Base-by-base conservation (phyloP, 2,888 invertebrate genomes). In the Cosmorhoe ocellata region DNA sequence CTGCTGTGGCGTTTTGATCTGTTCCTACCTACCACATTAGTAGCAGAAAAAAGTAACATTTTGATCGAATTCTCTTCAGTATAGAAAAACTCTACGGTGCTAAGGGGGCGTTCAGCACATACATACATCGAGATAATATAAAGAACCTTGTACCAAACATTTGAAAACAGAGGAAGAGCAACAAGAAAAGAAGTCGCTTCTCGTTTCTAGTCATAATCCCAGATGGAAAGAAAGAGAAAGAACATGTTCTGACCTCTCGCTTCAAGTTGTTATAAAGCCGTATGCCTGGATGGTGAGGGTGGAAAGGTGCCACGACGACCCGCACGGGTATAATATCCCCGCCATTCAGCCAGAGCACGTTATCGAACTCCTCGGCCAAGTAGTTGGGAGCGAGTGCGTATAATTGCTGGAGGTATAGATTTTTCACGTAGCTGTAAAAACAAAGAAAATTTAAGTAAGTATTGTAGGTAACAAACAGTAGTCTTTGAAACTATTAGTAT, bases 331-430 rank as follows among this genome's bases (percentile, higher is more conserved):
- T 91, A 86, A 94, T 74, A 88, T 95, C 91, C 88, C 95, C 85
- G 88, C 96, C 90, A 61, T 92, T 92, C 71, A 93, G 92, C 79
- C 94, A 94, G 47, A 94, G 91, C 24, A 93, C 84, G 66, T 82
- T 82, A 32, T 84, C 79, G 58, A 93, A 96, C 63, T 94, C 93
- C 81, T 97, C 97, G 7, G 93, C 91, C 33, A 96, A 84, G 81
- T 97, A 97, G 72, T 95, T 95, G 0, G 96, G 95, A 1, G 96
- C 96, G 81, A 96, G 90, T n/a, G 90, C 91, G 66, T 95, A 94
- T 47, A 97, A 90, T 68, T 96, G 94, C 70, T 94, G 93, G n/a
- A 97, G 89, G 79, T 97, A 97, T 60, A 94, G 92, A 64, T 93
- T 94, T 75, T 96, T 97, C 0, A 96, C 93, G 71, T 93, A 92